A percentile compares a stretch with the other conserved stretches of the same genome.
These are phyloP conservation scores for Athalia cordata DNA, from an alignment of 2,888 invertebrate species.

Conservation along the genomic window DNA sequence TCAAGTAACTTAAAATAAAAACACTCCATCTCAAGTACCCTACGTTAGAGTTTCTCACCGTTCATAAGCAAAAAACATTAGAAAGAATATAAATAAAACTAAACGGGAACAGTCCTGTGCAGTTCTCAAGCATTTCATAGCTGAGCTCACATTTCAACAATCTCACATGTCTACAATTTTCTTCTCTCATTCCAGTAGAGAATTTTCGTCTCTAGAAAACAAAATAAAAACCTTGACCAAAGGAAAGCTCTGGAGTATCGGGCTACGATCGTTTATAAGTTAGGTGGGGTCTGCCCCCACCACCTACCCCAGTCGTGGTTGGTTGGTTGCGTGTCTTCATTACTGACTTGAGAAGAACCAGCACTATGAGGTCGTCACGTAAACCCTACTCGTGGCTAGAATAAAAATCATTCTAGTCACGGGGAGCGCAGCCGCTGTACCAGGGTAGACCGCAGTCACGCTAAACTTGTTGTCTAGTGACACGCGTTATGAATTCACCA, in stretches of 20 bases:
- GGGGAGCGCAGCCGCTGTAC: neutral
- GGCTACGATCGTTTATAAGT: conserved; percentile 58
- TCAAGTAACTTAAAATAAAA: neutral
- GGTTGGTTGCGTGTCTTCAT: conserved; percentile 52
- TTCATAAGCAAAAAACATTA: too few relatives aligned
- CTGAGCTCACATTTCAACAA: too few relatives aligned
- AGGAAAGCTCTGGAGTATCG: neutral
- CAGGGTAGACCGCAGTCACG: neutral
- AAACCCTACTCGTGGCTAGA: conserved; percentile 55
- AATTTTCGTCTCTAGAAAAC: neutral
- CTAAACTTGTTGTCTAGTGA: too few relatives aligned
- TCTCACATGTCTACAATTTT: too few relatives aligned
- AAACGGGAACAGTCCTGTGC: neutral
- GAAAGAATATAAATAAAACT: neutral
- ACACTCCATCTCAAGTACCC: neutral
- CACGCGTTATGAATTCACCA: neutral
- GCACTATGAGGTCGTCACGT: conserved; percentile 52
- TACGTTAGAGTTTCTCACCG: too few relatives aligned
- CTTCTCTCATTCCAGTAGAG: too few relatives aligned
- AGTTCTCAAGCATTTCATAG: neutral
- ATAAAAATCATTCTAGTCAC: conserved; percentile 47
- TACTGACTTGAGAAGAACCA: conserved; percentile 14
- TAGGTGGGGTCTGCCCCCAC: conserved; percentile 34
- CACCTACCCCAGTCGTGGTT: conserved; percentile 12
- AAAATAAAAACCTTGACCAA: neutral